Percentiles rank a stretch among this genome's conserved stretches.
Evolutionary conservation across 2,113 vertebrate species (phyloP).

Genomic region (Macrotis lagotis): DNA sequence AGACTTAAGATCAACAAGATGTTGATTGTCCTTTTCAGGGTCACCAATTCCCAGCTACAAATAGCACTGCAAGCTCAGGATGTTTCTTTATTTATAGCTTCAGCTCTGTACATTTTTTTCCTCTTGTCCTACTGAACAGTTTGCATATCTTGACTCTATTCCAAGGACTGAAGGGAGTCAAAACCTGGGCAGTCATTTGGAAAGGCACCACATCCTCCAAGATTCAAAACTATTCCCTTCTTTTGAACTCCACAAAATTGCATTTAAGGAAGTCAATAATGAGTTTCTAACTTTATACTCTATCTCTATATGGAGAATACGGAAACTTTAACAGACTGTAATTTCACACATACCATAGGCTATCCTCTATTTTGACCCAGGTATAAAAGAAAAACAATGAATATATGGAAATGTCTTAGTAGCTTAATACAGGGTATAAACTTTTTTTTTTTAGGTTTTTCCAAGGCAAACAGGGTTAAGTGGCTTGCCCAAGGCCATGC

Average conservation of each 20-base stretch:
- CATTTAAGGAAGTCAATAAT: neutral
- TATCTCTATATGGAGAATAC: neutral
- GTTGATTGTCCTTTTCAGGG: neutral
- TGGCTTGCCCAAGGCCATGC: too few relatives aligned
- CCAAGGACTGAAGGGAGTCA: neutral
- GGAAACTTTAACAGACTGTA: neutral
- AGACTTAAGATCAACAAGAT: neutral
- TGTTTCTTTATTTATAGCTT: slow-evolving; percentile 8
- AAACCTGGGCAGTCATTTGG: neutral
- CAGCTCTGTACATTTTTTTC: slow-evolving; percentile 18
- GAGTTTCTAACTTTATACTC: neutral
- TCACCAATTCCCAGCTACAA: neutral
- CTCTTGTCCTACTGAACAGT: slow-evolving; percentile 6
- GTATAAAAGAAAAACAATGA: neutral
- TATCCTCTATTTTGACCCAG: slow-evolving; percentile 5
- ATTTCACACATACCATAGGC: neutral
- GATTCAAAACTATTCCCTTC: neutral
- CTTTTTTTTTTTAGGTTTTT: too few relatives aligned
- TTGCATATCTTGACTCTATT: neutral
- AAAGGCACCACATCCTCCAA: neutral
- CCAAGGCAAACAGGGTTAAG: too few relatives aligned
- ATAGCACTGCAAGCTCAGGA: neutral
- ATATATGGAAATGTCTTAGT: neutral
- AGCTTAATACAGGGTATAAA: neutral
- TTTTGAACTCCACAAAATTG: neutral